Percentiles rank a stretch among this genome's conserved stretches.
phyloP scores from a whole-genome alignment of 2,888 invertebrate genomes.

The Esperia sulphurella region DNA sequence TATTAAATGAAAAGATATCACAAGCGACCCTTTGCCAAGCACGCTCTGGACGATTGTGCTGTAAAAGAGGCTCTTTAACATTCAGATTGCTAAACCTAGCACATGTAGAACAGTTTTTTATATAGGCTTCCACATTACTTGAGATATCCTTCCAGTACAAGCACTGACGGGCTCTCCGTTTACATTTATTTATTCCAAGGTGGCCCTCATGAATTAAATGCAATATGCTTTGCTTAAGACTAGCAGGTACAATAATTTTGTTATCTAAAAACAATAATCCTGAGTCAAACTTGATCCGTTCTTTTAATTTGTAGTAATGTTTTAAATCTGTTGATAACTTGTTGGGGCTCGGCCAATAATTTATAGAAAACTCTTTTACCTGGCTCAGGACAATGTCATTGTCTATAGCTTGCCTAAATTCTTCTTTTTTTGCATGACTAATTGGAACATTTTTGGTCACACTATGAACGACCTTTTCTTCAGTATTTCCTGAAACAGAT shows the following conservation, averaged over 20 bases:
- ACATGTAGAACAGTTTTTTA: not conserved
- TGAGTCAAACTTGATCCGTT: not conserved
- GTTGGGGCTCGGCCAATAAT: not conserved
- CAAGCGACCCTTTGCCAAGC: constrained; percentile 10
- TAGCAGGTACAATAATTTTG: constrained; percentile 1
- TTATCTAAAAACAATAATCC: not conserved
- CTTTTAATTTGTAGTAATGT: not conserved
- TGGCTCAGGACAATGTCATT: not conserved
- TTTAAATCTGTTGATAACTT: not conserved
- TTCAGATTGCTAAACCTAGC: not conserved
- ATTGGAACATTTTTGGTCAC: not conserved
- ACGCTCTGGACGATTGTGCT: constrained; percentile 9
- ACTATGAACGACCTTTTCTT: not conserved
- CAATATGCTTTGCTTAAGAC: constrained; percentile 3
- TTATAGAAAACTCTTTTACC: not conserved
- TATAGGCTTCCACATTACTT: constrained; percentile 3
- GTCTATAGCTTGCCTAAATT: not conserved
- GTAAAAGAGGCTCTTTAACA: constrained; percentile 1
- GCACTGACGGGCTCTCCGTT: constrained; percentile 8
- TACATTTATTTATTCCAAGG: constrained; percentile 7
- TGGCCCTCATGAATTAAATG: constrained; percentile 9
- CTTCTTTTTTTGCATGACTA: not conserved
- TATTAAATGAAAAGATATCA: constrained; percentile 6
- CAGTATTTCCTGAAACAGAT: not conserved
- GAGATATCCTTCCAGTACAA: constrained; percentile 10